Conservation (phyloP, 2,888 invertebrate species). For the Pseudanteris insignis region DNA sequence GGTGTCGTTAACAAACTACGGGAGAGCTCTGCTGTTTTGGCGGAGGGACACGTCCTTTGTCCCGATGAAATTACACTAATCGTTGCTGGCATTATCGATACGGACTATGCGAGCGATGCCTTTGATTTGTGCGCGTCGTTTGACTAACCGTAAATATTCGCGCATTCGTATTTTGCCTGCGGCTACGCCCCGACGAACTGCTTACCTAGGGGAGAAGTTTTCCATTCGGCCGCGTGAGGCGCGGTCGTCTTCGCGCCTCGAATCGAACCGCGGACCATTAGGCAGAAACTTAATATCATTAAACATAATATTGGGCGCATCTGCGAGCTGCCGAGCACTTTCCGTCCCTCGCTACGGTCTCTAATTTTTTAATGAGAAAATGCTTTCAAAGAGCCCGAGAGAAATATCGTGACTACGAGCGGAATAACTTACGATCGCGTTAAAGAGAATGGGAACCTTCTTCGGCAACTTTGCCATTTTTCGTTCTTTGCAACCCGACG, state of each 20-base stretch:
- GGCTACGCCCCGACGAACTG: conserved; percentile 27
- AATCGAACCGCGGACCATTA: conserved; percentile 67
- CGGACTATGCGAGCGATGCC: conserved; percentile 61
- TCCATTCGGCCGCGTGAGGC: conserved; percentile 13
- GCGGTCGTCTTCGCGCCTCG: conserved; percentile 60
- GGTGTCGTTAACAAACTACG: conserved; percentile 44
- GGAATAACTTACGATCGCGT: conserved; percentile 62
- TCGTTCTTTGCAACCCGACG: too few species aligned
- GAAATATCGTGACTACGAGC: conserved; percentile 65
- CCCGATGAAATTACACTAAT: conserved; percentile 63
- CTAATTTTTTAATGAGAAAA: conserved; percentile 73
- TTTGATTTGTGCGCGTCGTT: conserved; percentile 55
- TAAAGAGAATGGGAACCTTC: conserved; percentile 54
- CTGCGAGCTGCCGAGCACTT: conserved; percentile 67
- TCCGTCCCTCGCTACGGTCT: conserved; percentile 55
- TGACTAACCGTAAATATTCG: too few species aligned
- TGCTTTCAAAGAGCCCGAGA: conserved; percentile 71
- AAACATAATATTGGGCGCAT: conserved; percentile 67
- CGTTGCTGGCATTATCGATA: conserved; percentile 64
- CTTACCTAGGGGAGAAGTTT: too few species aligned
- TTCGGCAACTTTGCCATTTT: conserved; percentile 34
- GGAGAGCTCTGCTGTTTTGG: conserved; percentile 55
- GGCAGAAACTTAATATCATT: conserved; percentile 67
- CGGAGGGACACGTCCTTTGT: conserved; percentile 56
- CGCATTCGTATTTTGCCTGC: conserved; percentile 52